These are phyloP conservation scores for Chrysomallon squamiferum DNA, from an alignment of 1,140 invertebrate genomes.

Conservation along the genomic window DNA sequence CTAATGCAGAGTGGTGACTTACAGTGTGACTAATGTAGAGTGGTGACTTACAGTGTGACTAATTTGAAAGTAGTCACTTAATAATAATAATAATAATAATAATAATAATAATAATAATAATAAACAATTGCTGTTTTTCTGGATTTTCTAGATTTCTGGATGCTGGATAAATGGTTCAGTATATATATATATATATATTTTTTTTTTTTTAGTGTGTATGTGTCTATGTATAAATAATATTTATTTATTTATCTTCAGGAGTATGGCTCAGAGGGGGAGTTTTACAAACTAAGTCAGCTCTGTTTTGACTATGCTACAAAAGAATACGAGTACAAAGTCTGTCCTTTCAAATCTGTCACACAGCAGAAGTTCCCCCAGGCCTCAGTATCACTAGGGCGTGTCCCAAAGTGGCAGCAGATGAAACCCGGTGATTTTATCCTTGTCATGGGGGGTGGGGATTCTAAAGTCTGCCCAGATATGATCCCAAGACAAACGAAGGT, in stretches of 20 bases:
- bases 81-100: too few species aligned
- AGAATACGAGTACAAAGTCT: conserved; percentile 41
- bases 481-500: conserved; percentile 32
- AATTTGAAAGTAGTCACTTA: too few species aligned
- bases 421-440: conserved; percentile 25
- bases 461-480: conserved; percentile 26
- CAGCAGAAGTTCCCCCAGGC: conserved; percentile 23
- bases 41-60: too few species aligned
- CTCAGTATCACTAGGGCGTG: conserved; percentile 21
- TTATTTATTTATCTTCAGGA: conserved; percentile 26
- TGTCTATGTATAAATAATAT: neutral
- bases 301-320: conserved; percentile 27
- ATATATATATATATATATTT: too few species aligned
- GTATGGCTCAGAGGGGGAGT: conserved; percentile 41
- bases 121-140: too few species aligned
- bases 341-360: conserved; percentile 39
- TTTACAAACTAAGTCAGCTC: conserved; percentile 34
- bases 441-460: conserved; percentile 35
- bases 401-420: conserved; percentile 22
- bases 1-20: too few species aligned
- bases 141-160: too few species aligned
- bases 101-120: too few species aligned
- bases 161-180: too few species aligned
- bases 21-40: too few species aligned
- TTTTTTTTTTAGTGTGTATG: too few species aligned